These are phyloP conservation scores for Myripristis jacobus DNA, from an alignment of 2,797 vertebrate genomes.

Conservation along the genomic window DNA sequence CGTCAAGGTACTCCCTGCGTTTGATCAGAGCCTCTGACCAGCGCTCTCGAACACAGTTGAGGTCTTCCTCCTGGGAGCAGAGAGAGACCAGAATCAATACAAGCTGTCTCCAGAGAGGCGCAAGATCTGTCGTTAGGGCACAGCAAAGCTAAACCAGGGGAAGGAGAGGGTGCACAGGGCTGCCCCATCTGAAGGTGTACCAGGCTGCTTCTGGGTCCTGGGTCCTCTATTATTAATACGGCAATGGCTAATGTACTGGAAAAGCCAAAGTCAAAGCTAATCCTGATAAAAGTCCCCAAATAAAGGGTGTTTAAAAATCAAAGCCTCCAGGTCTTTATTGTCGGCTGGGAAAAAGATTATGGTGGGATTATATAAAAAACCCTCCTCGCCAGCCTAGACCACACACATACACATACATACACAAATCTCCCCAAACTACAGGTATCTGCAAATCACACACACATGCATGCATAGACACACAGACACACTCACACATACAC, in stretches of 20 bases:
- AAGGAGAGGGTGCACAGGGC: constrained; percentile 23
- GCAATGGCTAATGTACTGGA: constrained; percentile 1
- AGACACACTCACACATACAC: constrained; percentile 21
- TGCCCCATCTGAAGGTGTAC: constrained; percentile 15
- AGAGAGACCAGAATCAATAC: constrained; percentile 47
- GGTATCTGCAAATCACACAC: constrained; percentile 27
- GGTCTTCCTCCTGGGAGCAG: constrained; percentile 92
- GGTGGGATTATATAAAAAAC: constrained; percentile 13
- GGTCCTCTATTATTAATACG: constrained; percentile 24
- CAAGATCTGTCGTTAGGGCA: constrained; percentile 14
- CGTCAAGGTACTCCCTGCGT: constrained; percentile 95
- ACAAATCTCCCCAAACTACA: constrained; percentile 5
- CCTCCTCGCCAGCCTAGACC: constrained; percentile 1
- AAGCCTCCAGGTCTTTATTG: constrained; percentile 24
- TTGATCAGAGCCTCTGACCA: constrained; percentile 98
- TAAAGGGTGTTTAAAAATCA: constrained; percentile 24
- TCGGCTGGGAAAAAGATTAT: constrained; percentile 4
- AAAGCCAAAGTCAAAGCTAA: constrained; percentile 28
- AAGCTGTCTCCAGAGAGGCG: constrained; percentile 17
- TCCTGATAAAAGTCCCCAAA: constrained; percentile 26
- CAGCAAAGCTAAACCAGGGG: constrained; percentile 18
- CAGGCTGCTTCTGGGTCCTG: constrained; percentile 7
- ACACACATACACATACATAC: constrained; percentile 7
- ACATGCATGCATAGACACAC: constrained; percentile 5
- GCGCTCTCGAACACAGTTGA: constrained; percentile 93